phyloP scores from a whole-genome alignment of 2,113 vertebrate genomes.

The Apteryx owenii region DNA sequence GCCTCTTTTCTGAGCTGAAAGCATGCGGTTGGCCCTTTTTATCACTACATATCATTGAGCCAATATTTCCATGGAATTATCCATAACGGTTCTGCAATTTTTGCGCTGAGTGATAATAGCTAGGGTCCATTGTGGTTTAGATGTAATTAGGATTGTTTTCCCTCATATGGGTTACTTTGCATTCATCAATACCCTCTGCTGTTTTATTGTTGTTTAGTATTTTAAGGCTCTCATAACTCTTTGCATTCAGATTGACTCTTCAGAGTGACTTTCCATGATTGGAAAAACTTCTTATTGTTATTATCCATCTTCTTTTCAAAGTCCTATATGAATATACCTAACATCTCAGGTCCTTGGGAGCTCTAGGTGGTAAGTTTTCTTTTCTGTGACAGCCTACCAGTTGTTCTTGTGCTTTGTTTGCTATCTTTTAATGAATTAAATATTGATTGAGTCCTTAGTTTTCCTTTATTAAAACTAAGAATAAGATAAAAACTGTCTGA shows the following conservation, averaged over 20 bases:
- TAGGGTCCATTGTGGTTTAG: conserved; percentile 55
- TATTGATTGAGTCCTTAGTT: neutral
- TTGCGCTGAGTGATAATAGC: conserved; percentile 48
- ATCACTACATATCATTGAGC: conserved; percentile 38
- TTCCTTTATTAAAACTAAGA: neutral
- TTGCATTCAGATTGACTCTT: conserved; percentile 20
- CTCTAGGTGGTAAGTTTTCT: neutral
- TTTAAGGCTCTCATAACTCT: conserved; percentile 19
- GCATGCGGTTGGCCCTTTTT: conserved; percentile 33
- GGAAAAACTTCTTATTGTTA: neutral
- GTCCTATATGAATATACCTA: neutral
- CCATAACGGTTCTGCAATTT: conserved; percentile 52
- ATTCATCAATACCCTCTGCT: conserved; percentile 64
- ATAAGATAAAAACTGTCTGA: neutral
- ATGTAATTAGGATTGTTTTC: conserved; percentile 72
- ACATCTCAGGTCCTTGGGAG: neutral
- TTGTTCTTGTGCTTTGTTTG: neutral
- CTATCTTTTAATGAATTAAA: neutral
- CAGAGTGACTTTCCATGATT: neutral
- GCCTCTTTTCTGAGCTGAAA: neutral
- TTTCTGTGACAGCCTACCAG: neutral
- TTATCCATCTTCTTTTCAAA: neutral
- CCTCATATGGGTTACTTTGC: conserved; percentile 60
- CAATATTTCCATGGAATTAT: conserved; percentile 57
- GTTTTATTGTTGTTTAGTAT: conserved; percentile 50